Conservation (phyloP, 2,888 invertebrate species). For the Apeira syringaria region DNA sequence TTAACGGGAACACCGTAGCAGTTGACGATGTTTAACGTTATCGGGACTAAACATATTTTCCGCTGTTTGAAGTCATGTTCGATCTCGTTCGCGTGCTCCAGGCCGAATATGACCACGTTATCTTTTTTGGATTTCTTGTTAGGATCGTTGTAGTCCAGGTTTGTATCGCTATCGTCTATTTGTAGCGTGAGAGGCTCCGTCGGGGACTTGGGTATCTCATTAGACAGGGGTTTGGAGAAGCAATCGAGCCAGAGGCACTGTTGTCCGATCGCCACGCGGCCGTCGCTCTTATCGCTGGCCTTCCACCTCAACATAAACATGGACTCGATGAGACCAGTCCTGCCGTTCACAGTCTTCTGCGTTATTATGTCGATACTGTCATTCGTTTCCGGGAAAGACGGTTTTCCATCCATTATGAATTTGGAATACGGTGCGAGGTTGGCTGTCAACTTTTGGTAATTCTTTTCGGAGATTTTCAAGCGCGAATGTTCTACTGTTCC, state of each 20-base stretch:
- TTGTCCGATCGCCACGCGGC: conserved; percentile 86
- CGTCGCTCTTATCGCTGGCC: conserved; percentile 81
- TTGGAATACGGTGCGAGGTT: conserved; percentile 56
- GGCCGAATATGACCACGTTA: conserved; percentile 81
- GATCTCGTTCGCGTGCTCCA: conserved; percentile 83
- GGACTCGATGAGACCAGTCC: conserved; percentile 63
- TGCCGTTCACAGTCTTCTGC: conserved; percentile 30
- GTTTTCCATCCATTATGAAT: conserved; percentile 56
- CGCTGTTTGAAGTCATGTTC: conserved; percentile 85
- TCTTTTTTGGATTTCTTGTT: conserved; percentile 65
- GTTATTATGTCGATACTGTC: conserved; percentile 36
- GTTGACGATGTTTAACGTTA: conserved; percentile 87
- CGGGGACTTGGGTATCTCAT: conserved; percentile 43
- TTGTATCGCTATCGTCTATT: conserved; percentile 58
- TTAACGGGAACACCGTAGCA: conserved; percentile 83
- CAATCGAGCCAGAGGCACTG: conserved; percentile 86
- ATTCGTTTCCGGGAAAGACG: conserved; percentile 48
- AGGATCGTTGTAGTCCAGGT: conserved; percentile 42
- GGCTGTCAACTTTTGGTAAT: conserved; percentile 36
- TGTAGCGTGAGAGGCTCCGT: conserved; percentile 63
- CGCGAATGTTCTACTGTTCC: conserved; percentile 56
- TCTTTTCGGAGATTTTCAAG: conserved; percentile 56
- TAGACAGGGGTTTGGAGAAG: conserved; percentile 80
- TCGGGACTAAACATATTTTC: conserved; percentile 87
- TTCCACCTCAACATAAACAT: conserved; percentile 81